These are phyloP conservation scores for Neoscelio sp. DNA, from an alignment of 2,888 invertebrate species.

Conservation along the genomic window DNA sequence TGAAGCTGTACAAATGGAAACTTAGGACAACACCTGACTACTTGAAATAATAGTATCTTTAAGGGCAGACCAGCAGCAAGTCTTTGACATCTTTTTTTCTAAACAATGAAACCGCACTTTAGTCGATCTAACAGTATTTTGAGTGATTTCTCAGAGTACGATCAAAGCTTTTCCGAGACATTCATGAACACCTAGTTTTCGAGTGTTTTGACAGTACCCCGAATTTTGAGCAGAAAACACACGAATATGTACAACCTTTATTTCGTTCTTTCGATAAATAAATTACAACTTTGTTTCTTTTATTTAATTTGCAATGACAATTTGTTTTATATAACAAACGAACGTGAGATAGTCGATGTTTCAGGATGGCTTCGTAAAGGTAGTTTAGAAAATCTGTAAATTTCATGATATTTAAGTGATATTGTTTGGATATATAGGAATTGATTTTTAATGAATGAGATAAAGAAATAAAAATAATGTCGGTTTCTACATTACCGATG, in stretches of 20 bases:
- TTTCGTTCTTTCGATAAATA: slow-evolving; percentile 17
- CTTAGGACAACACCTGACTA: slow-evolving; percentile 38
- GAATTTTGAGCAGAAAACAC: slow-evolving; percentile 56
- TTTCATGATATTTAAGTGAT: too few relatives aligned
- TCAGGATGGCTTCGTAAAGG: slow-evolving; percentile 28
- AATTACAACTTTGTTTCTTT: not conserved
- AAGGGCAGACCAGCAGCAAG: slow-evolving; percentile 55
- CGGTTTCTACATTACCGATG: slow-evolving; percentile 29
- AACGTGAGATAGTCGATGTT: slow-evolving; percentile 36
- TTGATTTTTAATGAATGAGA: too few relatives aligned
- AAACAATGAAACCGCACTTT: slow-evolving; percentile 42
- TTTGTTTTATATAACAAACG: not conserved
- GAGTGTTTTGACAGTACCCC: slow-evolving; percentile 48
- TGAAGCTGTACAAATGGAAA: slow-evolving; percentile 56
- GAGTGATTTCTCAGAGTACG: slow-evolving; percentile 39
- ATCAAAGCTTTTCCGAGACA: slow-evolving; percentile 57
- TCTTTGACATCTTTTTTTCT: slow-evolving; percentile 51
- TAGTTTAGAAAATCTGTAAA: too few relatives aligned
- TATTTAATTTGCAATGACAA: not conserved
- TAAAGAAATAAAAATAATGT: too few relatives aligned
- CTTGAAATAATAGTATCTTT: slow-evolving; percentile 47
- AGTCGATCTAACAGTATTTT: slow-evolving; percentile 48
- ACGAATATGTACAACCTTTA: slow-evolving; percentile 53
- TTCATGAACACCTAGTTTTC: slow-evolving; percentile 49
- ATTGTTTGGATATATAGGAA: too few relatives aligned